A percentile compares a stretch with the other conserved stretches of the same genome.
Conservation (phyloP, 2,113 vertebrate genomes). For the Petrocephalus zakoni region DNA sequence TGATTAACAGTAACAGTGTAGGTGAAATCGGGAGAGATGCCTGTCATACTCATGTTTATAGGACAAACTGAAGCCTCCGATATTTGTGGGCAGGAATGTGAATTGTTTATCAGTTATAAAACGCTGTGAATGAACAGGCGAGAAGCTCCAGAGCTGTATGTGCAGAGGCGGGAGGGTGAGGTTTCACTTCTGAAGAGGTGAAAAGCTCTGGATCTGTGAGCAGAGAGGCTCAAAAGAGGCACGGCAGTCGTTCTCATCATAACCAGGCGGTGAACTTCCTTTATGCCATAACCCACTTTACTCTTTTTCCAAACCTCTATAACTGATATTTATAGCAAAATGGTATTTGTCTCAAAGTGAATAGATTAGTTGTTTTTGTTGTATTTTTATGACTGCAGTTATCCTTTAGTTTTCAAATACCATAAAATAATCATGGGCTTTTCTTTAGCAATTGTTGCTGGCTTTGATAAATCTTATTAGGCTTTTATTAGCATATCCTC, state of each 20-base stretch:
- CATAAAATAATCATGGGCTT: neutral
- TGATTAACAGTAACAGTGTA: neutral
- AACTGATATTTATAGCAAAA: neutral
- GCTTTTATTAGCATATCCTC: neutral
- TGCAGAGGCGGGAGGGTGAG: neutral
- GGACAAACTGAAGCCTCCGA: neutral
- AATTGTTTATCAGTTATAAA: neutral
- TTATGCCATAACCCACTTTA: neutral
- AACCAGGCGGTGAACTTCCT: neutral
- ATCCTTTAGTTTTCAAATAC: neutral
- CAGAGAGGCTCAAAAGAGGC: neutral
- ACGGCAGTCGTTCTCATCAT: neutral
- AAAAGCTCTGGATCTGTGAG: neutral
- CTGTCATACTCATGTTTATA: neutral
- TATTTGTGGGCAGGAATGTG: neutral
- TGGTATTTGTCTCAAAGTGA: neutral
- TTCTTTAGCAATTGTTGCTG: neutral
- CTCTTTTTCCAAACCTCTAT: neutral
- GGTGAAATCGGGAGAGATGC: neutral
- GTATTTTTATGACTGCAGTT: neutral
- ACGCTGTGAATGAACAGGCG: neutral
- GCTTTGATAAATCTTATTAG: slow-evolving; percentile 6
- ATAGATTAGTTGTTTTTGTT: neutral
- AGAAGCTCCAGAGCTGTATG: neutral
- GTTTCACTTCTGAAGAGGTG: neutral